Percentiles rank a stretch among this genome's conserved stretches.
phyloP scores from a whole-genome alignment of 2,113 vertebrate genomes.

The Triplophysa tibetana region DNA sequence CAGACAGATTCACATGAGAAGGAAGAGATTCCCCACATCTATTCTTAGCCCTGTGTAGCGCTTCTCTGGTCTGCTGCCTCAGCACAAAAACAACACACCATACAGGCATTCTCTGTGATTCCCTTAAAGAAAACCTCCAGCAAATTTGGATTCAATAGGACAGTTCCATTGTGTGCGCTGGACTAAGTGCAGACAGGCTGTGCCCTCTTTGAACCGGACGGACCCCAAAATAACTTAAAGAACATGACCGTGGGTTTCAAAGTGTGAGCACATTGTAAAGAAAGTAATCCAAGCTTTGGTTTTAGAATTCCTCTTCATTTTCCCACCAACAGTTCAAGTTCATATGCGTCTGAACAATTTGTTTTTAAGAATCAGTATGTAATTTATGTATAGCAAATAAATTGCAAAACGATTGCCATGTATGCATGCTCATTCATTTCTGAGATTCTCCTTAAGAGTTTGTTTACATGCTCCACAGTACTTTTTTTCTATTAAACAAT shows the following conservation, averaged over 20 bases:
- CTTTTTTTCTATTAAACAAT: too few species aligned
- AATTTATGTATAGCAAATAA: neutral
- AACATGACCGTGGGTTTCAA: neutral
- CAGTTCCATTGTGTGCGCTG: conserved; percentile 66
- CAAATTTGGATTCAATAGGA: conserved; percentile 72
- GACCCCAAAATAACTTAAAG: neutral
- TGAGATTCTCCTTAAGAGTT: too few species aligned
- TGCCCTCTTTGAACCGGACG: conserved; percentile 59
- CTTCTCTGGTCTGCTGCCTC: conserved; percentile 67
- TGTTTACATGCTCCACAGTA: too few species aligned
- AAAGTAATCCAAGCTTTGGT: neutral
- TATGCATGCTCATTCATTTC: too few species aligned
- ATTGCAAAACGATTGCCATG: too few species aligned
- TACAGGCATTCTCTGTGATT: conserved; percentile 68
- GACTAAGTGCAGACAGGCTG: conserved; percentile 68
- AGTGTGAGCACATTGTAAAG: neutral
- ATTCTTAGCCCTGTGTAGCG: conserved; percentile 46
- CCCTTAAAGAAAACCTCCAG: conserved; percentile 70
- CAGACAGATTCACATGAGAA: neutral
- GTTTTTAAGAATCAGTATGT: too few species aligned
- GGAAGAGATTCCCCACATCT: conserved; percentile 8
- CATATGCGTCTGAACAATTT: neutral
- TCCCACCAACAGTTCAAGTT: neutral
- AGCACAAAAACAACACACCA: conserved; percentile 67
- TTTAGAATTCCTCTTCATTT: neutral